Conservation (phyloP, 2,888 invertebrate genomes). For the Sminthurinus aureus region DNA sequence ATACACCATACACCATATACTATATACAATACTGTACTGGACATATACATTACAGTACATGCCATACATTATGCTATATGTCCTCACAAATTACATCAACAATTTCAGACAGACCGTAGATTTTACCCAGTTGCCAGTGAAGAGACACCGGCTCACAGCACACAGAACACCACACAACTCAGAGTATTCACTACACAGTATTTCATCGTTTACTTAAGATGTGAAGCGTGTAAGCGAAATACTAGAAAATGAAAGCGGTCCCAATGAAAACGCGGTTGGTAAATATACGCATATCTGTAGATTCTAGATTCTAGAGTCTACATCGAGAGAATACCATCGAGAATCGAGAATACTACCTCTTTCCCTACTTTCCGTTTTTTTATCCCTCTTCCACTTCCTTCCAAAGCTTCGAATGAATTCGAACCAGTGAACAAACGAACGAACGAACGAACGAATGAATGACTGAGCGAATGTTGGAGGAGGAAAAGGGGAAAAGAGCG, state of each 20-base stretch:
- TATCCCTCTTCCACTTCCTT: not conserved
- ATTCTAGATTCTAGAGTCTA: not conserved
- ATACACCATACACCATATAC: no score
- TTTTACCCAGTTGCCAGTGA: not conserved
- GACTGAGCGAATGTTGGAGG: not conserved
- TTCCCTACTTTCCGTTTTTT: not conserved
- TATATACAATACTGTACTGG: not conserved
- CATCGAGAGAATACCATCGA: not conserved
- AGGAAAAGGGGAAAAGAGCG: not conserved
- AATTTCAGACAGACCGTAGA: slow-evolving; percentile 6
- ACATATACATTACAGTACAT: not conserved
- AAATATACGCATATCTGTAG: not conserved
- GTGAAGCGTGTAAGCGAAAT: not conserved
- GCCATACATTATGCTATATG: not conserved
- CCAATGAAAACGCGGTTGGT: not conserved
- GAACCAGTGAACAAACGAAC: no score
- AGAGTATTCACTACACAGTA: no score
- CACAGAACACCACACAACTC: no score
- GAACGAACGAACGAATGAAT: no score
- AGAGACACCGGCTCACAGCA: not conserved
- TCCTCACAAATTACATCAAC: slow-evolving; percentile 3
- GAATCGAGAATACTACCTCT: not conserved
- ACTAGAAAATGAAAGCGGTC: not conserved
- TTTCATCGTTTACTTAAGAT: slow-evolving; percentile 13
- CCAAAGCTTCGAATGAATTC: not conserved